Evolutionary conservation across 2,797 vertebrate species (phyloP).

Genomic region (Pipistrellus pipistrellus): DNA sequence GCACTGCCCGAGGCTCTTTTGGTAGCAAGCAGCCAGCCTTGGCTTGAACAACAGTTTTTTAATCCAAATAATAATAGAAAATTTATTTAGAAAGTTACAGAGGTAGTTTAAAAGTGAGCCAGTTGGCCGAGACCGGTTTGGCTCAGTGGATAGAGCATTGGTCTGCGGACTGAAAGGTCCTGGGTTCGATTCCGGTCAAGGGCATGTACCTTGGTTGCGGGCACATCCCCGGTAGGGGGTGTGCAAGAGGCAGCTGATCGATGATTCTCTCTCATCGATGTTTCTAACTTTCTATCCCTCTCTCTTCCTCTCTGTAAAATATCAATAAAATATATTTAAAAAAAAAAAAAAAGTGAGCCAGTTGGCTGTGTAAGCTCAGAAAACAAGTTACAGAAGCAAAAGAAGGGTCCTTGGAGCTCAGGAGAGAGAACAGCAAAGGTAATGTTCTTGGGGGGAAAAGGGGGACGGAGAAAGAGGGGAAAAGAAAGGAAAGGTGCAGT

Average conservation of each 20-base stretch:
- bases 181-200: too few species aligned
- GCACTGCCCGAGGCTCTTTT: neutral
- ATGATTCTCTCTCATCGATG: too few species aligned
- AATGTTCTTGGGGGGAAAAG: neutral
- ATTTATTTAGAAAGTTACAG: neutral
- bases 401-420: neutral
- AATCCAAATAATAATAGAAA: neutral
- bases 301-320: too few species aligned
- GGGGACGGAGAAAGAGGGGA: neutral
- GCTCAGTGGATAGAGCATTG: too few species aligned
- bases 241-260: too few species aligned
- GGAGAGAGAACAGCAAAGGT: neutral
- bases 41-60: neutral
- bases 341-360: neutral
- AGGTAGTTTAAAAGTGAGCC: neutral
- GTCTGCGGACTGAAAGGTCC: too few species aligned
- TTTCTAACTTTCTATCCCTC: too few species aligned
- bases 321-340: too few species aligned
- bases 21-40: neutral
- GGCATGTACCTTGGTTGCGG: too few species aligned
- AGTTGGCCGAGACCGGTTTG: too few species aligned
- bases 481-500: neutral
- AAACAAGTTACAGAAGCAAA: neutral
- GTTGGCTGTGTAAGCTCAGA: neutral
- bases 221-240: too few species aligned